Percentiles rank a stretch among this genome's conserved stretches.
Conservation (phyloP, 1,140 invertebrate species). For the Mizuhopecten yessoensis region DNA sequence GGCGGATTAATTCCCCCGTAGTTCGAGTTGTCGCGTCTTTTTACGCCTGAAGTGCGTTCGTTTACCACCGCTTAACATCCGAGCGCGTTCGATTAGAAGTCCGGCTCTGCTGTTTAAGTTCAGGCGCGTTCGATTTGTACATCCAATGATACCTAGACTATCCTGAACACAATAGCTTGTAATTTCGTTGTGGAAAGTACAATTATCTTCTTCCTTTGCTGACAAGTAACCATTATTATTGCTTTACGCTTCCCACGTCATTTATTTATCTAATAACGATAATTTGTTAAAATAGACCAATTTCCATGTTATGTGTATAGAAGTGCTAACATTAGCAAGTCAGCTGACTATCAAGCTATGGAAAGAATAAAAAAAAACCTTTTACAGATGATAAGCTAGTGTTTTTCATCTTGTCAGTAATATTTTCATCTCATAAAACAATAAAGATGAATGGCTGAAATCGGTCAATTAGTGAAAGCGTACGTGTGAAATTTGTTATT, state of each 20-base stretch:
- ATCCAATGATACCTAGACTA: background rate
- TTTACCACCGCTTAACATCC: constrained; percentile 32
- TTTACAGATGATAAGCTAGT: background rate
- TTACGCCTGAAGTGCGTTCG: background rate
- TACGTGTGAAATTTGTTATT: too few relatives aligned
- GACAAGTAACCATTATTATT: background rate
- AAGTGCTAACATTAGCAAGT: background rate
- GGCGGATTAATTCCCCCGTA: background rate
- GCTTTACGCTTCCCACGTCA: background rate
- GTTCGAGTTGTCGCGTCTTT: background rate
- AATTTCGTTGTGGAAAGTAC: background rate
- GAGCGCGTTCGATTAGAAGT: constrained; percentile 24
- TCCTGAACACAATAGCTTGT: background rate
- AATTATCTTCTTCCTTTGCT: background rate
- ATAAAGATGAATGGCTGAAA: too few relatives aligned
- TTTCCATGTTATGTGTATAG: background rate
- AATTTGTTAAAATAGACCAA: background rate
- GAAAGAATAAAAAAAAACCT: background rate
- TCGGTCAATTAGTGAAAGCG: too few relatives aligned
- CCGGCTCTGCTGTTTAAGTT: background rate
- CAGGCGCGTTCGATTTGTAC: constrained; percentile 24
- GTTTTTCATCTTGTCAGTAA: too few relatives aligned
- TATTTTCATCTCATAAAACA: too few relatives aligned
- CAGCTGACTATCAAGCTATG: background rate
- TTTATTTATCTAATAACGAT: background rate